Conservation (phyloP, 1,140 invertebrate genomes). For the Drosophila setifemur region DNA sequence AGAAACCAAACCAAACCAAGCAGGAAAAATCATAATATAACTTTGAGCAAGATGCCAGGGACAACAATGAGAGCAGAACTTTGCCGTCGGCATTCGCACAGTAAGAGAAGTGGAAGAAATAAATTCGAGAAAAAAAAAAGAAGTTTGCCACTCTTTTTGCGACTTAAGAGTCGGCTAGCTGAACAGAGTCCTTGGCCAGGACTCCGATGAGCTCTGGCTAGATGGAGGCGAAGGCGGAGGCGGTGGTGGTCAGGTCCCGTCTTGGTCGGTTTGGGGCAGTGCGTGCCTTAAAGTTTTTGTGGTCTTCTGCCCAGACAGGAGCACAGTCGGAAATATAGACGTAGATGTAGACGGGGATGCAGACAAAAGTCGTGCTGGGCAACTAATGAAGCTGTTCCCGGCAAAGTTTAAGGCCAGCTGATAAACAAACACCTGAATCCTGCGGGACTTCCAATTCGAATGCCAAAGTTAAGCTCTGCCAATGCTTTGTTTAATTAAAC, state of each 20-base stretch:
- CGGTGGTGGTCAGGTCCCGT: conserved; percentile 2
- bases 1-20: conserved; percentile 31
- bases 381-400: conserved; percentile 70
- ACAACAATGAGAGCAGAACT: conserved; percentile 53
- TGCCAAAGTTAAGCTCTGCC: not conserved
- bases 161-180: conserved; percentile 51
- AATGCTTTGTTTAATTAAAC: not conserved
- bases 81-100: conserved; percentile 38
- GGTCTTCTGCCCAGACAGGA: conserved; percentile 45
- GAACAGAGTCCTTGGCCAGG: conserved; percentile 31
- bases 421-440: conserved; percentile 23
- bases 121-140: conserved; percentile 56
- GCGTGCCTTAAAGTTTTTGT: conserved; percentile 70
- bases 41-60: conserved; percentile 65
- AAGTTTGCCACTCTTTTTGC: conserved; percentile 63
- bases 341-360: conserved; percentile 21
- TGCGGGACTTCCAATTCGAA: not conserved
- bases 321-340: conserved; percentile 23
- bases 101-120: conserved; percentile 8
- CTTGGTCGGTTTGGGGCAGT: conserved; percentile 45
- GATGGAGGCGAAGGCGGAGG: not conserved
- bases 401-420: conserved; percentile 11
- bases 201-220: not conserved
- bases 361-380: conserved; percentile 61
- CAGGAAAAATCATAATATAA: conserved; percentile 74